phyloP scores from a whole-genome alignment of 2,113 vertebrate genomes.

The Crotalus horridus region DNA sequence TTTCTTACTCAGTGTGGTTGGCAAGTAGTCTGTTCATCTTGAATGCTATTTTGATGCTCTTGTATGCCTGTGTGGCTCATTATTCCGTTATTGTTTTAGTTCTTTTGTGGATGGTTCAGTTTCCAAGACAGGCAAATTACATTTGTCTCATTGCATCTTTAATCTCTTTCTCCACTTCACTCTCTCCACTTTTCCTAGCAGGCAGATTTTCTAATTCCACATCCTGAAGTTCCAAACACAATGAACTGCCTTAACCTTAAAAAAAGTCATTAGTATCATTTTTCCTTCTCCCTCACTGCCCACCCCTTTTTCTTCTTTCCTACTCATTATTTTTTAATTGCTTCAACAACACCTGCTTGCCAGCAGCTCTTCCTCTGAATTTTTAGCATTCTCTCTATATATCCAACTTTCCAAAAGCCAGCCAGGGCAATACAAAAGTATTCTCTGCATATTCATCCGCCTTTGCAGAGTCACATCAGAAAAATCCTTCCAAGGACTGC shows the following conservation, averaged over 20 bases:
- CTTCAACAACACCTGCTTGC: conserved; percentile 3
- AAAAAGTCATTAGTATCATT: conserved; percentile 4
- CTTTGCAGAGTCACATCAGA: background rate
- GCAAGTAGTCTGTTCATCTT: background rate
- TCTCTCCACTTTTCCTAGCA: background rate
- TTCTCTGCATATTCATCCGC: background rate
- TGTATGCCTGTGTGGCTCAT: background rate
- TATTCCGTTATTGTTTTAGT: conserved; percentile 8
- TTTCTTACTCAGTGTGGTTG: background rate
- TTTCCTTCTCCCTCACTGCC: background rate
- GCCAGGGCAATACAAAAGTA: conserved; percentile 5
- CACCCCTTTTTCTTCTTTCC: background rate
- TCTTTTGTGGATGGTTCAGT: background rate
- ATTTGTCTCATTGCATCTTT: background rate
- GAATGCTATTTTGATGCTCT: background rate
- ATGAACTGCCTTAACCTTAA: conserved; percentile 14
- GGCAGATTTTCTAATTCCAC: fast-evolving
- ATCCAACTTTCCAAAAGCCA: conserved; percentile 25
- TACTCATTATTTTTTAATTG: conserved; percentile 36
- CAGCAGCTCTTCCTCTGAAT: conserved; percentile 42
- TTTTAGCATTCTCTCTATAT: background rate
- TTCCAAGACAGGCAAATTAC: background rate
- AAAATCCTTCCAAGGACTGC: background rate
- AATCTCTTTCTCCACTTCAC: background rate
- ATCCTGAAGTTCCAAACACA: background rate